phyloP scores from a whole-genome alignment of 2,113 vertebrate species.

The Zootoca vivipara region DNA sequence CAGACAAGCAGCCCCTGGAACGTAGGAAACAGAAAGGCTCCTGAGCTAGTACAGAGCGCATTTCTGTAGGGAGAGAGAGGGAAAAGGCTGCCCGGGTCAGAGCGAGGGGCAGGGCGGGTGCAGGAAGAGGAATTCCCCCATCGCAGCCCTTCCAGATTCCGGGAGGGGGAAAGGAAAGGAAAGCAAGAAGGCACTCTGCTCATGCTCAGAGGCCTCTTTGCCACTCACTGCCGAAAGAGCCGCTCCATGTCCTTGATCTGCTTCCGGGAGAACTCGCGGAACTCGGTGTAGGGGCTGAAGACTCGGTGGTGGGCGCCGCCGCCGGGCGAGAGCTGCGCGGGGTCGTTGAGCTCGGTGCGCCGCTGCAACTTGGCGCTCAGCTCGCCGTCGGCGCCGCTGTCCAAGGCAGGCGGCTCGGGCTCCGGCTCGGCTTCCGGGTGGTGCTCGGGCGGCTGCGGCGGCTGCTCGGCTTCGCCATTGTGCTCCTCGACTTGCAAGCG shows the following conservation, averaged over 20 bases:
- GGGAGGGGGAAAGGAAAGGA: neutral
- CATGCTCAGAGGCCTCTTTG: neutral
- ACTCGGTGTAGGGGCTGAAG: slow-evolving; percentile 93
- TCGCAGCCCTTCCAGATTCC: too few species aligned
- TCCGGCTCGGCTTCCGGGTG: slow-evolving; percentile 45
- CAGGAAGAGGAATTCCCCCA: too few species aligned
- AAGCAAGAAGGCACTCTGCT: neutral
- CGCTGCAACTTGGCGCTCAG: slow-evolving; percentile 83
- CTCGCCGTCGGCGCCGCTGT: slow-evolving; percentile 77
- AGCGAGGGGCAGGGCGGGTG: neutral
- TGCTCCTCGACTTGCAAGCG: slow-evolving; percentile 79
- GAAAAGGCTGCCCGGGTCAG: neutral
- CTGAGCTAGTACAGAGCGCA: neutral
- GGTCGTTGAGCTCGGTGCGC: slow-evolving; percentile 82
- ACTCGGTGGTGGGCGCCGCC: slow-evolving; percentile 84
- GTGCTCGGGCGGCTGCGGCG: slow-evolving; percentile 11
- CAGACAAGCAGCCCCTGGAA: neutral
- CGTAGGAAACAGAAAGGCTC: neutral
- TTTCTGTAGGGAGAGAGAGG: neutral
- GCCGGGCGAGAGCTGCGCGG: slow-evolving; percentile 77
- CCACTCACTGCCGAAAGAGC: slow-evolving; percentile 92
- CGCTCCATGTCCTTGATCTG: slow-evolving; percentile 96
- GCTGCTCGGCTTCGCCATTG: slow-evolving; percentile 41
- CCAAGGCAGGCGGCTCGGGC: slow-evolving; percentile 58
- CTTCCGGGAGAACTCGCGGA: slow-evolving; percentile 93